phyloP scores from a whole-genome alignment of 1,140 invertebrate genomes.

The Pseudoatta argentina region DNA sequence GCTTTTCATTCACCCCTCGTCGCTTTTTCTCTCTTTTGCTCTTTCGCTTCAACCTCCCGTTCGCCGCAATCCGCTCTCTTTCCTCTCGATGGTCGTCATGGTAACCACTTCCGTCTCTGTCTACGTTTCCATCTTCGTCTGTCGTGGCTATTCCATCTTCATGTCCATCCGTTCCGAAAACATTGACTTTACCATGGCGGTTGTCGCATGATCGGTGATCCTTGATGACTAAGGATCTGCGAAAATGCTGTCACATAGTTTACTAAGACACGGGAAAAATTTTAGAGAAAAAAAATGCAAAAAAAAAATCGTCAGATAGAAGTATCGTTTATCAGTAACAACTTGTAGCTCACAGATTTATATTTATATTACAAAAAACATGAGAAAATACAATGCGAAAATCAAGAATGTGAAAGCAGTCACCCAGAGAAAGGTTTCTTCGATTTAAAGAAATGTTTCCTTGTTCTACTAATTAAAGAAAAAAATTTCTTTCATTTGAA shows the following conservation, averaged over 20 bases:
- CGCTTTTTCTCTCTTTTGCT: conserved; percentile 40
- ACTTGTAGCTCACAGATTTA: conserved; percentile 10
- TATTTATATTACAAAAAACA: conserved; percentile 30
- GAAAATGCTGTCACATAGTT: neutral
- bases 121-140: conserved; percentile 65
- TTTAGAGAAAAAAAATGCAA: neutral
- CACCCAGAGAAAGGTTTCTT: no score
- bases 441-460: no score
- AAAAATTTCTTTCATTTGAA: no score
- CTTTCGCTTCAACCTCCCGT: conserved; percentile 40
- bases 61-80: conserved; percentile 60
- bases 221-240: conserved; percentile 27
- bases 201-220: conserved; percentile 69
- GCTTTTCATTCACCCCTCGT: conserved; percentile 60
- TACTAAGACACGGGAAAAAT: neutral
- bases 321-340: neutral
- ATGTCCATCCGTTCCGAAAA: conserved; percentile 79
- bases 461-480: no score
- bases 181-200: conserved; percentile 80
- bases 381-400: neutral
- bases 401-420: neutral
- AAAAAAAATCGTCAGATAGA: neutral
- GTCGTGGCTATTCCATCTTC: conserved; percentile 65
- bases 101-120: conserved; percentile 76
- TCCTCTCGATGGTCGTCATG: conserved; percentile 77